Evolutionary conservation across 2,888 invertebrate genomes (phyloP), one percentile per base, ranked within the genome.

Genomic region (Teinopalpus imperialis): DNA sequence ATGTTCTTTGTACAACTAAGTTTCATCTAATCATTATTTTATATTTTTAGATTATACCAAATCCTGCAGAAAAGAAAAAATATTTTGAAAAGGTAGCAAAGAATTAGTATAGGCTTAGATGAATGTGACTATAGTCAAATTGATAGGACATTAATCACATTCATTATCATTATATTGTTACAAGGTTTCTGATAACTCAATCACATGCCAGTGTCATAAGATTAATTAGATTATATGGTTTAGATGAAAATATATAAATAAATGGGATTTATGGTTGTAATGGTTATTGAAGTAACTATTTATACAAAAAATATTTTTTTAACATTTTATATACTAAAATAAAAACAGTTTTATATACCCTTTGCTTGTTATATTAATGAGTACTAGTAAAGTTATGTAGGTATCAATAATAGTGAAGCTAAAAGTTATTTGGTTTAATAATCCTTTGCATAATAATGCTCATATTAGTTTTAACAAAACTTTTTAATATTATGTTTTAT

Each of bases 61-160:
- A 94, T 71, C 95, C 95, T 8, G 90, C 91, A 54, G 94, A 94
- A 64, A 95, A 95, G 76, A 93, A 92, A 61, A 94, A 94, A 68
- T 95, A 94, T 74, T 95, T 95, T 76, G 91, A 93, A 62, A 94
- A 93, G 67, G 82, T 92, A 51, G 67, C 87, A 24, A 83, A 82
- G 29, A 97, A 78, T 51, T 74, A 51, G 62, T 16, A 4, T 54
- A 35, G 3, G 7, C 24, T 1, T 26, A 3, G n/a, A 31, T 7
- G 3, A 34, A 10, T 12, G 10, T 21, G 7, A n/a, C n/a, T 20
- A 20, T 34, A 16, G n/a, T n/a, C 34, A 21, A 7, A 10, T 21
- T 21, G 7, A 2, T 21, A 12, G 10, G 4, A 21, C 10, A 34
- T 3, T 4, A 27, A 21, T 24, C 10, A 8, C 5, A 16, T 12